phyloP scores from a whole-genome alignment of 2,797 vertebrate genomes.

The Sparus aurata region DNA sequence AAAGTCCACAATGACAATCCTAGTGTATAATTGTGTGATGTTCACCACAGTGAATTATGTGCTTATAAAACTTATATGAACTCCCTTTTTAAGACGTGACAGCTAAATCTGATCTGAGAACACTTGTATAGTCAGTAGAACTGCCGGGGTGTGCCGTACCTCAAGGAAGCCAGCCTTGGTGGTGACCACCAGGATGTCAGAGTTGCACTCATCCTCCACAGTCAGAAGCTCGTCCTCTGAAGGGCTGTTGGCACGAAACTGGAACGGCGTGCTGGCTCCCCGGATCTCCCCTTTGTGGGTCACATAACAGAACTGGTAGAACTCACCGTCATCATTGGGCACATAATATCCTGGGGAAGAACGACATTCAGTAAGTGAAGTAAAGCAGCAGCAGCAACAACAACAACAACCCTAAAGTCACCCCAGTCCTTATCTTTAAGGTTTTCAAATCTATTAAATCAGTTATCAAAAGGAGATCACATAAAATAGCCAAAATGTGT shows the following conservation, averaged over 20 bases:
- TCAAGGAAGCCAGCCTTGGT: conserved; percentile 97
- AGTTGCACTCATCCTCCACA: conserved; percentile 97
- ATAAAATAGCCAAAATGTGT: too few species aligned
- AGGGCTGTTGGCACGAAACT: conserved; percentile 93
- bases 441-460: too few species aligned
- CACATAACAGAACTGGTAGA: conserved; percentile 99
- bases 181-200: conserved; percentile 98
- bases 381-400: neutral
- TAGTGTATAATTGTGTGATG: too few species aligned
- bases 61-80: neutral
- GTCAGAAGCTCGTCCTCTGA: conserved; percentile 95
- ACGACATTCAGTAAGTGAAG: neutral
- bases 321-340: conserved; percentile 97
- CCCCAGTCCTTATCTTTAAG: too few species aligned
- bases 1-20: too few species aligned
- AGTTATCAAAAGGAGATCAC: too few species aligned
- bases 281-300: conserved; percentile 98
- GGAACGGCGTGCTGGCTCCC: conserved; percentile 98
- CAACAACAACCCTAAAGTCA: neutral
- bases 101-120: neutral
- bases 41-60: neutral
- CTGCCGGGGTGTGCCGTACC: conserved; percentile 76
- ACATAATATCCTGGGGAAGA: conserved; percentile 93
- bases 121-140: neutral
- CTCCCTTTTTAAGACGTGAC: neutral